Percentiles rank a stretch among this genome's conserved stretches.
Conservation (phyloP, 2,113 vertebrate genomes). For the Oncorhynchus tshawytscha region DNA sequence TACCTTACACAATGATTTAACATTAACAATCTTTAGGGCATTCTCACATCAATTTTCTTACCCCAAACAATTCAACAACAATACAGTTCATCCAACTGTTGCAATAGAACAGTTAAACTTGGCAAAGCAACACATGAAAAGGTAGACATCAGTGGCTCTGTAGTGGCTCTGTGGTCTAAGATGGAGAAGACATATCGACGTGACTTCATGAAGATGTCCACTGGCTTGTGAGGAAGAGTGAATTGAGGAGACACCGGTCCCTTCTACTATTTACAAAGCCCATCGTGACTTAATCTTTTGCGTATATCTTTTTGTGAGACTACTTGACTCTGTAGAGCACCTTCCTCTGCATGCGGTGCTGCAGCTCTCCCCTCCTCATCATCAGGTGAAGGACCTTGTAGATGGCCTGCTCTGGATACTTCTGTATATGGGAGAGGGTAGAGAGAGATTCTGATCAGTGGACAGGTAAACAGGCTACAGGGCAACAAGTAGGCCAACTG, state of each 20-base stretch:
- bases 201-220: too few relatives aligned
- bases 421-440: constrained; percentile 71
- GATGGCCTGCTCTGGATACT: constrained; percentile 94
- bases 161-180: too few relatives aligned
- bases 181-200: too few relatives aligned
- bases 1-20: neutral
- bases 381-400: constrained; percentile 94
- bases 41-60: too few relatives aligned
- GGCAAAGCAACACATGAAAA: too few relatives aligned
- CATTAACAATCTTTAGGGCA: neutral
- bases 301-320: neutral
- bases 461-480: too few relatives aligned
- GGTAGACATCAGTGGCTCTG: too few relatives aligned
- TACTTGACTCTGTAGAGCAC: constrained; percentile 96
- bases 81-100: too few relatives aligned
- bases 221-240: too few relatives aligned
- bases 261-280: constrained; percentile 55
- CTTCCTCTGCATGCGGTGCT: constrained; percentile 97
- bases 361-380: constrained; percentile 92
- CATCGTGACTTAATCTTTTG: neutral
- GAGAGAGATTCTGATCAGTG: neutral
- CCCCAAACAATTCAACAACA: neutral
- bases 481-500: neutral
- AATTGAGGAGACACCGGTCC: neutral
- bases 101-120: too few relatives aligned